Conservation (phyloP, 2,888 invertebrate genomes). For the Pterostichus niger region DNA sequence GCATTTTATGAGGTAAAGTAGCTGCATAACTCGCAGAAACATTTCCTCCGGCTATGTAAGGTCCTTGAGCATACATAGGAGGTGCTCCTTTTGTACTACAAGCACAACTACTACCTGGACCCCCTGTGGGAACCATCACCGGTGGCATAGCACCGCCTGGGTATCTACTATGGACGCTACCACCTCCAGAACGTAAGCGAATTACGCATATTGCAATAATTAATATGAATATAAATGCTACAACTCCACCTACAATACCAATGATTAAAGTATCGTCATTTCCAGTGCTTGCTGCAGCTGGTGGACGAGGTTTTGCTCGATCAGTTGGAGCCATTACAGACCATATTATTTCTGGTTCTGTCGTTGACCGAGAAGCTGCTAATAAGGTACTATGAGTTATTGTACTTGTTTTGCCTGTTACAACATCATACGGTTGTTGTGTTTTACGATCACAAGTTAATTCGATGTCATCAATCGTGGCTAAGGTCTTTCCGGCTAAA, state of each 20-base stretch:
- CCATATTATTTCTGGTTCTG: slow-evolving; percentile 94
- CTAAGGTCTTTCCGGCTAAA: slow-evolving; percentile 84
- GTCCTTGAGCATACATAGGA: slow-evolving; percentile 81
- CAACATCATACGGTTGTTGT: slow-evolving; percentile 62
- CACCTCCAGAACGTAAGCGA: slow-evolving; percentile 85
- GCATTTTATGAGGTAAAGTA: slow-evolving; percentile 84
- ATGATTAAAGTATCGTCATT: slow-evolving; percentile 96
- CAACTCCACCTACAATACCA: slow-evolving; percentile 95
- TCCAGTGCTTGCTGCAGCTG: slow-evolving; percentile 81
- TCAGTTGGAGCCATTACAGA: slow-evolving; percentile 88
- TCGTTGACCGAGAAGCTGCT: slow-evolving; percentile 79
- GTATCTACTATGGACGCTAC: slow-evolving; percentile 75
- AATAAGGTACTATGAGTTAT: slow-evolving; percentile 77
- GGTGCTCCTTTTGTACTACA: slow-evolving; percentile 78
- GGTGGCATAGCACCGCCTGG: slow-evolving; percentile 73
- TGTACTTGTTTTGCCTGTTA: slow-evolving; percentile 73
- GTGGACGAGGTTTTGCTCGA: slow-evolving; percentile 79
- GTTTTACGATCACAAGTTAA: slow-evolving; percentile 86
- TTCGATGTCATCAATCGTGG: slow-evolving; percentile 89
- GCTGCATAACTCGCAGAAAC: slow-evolving; percentile 80
- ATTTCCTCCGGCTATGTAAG: slow-evolving; percentile 73
- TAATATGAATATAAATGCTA: slow-evolving; percentile 92
- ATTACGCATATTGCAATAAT: slow-evolving; percentile 94
- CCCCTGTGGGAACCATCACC: slow-evolving; percentile 79
- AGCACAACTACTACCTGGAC: slow-evolving; percentile 79